These are phyloP conservation scores for Phrynosoma blainvillii DNA, from an alignment of 2,113 vertebrate species.

Conservation along the genomic window DNA sequence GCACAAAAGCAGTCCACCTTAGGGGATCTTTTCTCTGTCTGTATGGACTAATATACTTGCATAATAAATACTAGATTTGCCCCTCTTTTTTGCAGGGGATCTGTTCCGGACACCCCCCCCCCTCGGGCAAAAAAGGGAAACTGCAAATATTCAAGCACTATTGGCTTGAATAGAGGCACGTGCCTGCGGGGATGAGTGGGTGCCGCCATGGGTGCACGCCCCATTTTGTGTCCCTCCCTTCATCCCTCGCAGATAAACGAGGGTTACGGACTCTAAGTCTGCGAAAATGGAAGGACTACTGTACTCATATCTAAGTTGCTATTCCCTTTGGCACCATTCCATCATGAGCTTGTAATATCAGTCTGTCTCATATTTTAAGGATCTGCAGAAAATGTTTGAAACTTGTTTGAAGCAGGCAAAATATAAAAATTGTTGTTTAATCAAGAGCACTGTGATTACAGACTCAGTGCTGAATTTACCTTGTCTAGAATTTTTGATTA, in stretches of 20 bases:
- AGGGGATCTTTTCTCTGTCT: background rate
- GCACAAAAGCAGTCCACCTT: background rate
- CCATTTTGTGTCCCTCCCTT: no score
- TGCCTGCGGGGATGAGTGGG: no score
- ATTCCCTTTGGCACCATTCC: background rate
- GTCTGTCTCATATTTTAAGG: background rate
- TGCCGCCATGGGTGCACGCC: no score
- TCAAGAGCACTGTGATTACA: background rate
- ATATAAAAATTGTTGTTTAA: background rate
- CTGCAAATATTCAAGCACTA: no score
- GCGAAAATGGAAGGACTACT: no score
- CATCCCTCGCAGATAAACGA: no score
- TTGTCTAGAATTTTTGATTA: background rate
- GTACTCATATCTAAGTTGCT: background rate
- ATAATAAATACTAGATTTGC: background rate
- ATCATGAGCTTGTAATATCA: background rate
- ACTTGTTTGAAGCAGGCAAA: background rate
- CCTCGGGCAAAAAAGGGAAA: no score
- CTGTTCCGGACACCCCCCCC: no score
- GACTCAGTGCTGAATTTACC: background rate
- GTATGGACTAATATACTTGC: background rate
- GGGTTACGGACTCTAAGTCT: no score
- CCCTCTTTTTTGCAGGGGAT: no score
- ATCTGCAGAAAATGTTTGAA: background rate
- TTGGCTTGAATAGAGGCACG: no score